Evolutionary conservation across 2,797 vertebrate genomes (phyloP), one percentile per base, ranked within the genome.

Genomic region (Apogon talboti): DNA sequence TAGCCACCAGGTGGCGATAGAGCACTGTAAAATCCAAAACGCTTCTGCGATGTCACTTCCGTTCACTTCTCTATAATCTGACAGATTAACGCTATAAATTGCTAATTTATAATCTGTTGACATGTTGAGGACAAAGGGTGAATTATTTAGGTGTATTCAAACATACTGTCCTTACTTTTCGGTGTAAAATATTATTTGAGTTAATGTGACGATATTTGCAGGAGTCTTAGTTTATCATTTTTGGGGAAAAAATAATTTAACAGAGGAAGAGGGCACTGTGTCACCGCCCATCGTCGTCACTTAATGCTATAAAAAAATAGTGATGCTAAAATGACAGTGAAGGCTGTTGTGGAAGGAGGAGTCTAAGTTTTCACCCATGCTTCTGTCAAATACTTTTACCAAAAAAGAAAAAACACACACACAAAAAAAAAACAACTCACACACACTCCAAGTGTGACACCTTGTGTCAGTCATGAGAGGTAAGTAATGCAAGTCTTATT

Each of bases 1-100:
- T n/a, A 47, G 5, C 84, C 87, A 88, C 70, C 45, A 89, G 86
- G 67, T 54, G 78, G 86, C 0, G 63, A 46, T 49, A 80, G 24
- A 80, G 59, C 8, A 5, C 54, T 46, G 10, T 44, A 0, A 6
- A 42, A n/a, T n/a, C 1, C 13, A 14, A 67, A 30, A 7, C 16
- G 4, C 14, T 37, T 15, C 38, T 30, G n/a, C 12, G 1, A n/a
- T 42, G 1, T 13, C 13, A 13, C 4, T 14, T 14, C 33, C 7
- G 9, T 35, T 10, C 33, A 35, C 8, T 35, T 47, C 5, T 28
- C 8, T 56, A 7, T 0, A 28, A 13, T 50, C 0, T 3, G 0
- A 33, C 6, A 5, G 12, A 12, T 35, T 35, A 35, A 35, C 24
- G 4, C 24, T 5, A 28, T 28, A 28, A 28, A n/a, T n/a, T 21